Conservation (phyloP, 2,797 vertebrate genomes). For the Buceros bicornis region DNA sequence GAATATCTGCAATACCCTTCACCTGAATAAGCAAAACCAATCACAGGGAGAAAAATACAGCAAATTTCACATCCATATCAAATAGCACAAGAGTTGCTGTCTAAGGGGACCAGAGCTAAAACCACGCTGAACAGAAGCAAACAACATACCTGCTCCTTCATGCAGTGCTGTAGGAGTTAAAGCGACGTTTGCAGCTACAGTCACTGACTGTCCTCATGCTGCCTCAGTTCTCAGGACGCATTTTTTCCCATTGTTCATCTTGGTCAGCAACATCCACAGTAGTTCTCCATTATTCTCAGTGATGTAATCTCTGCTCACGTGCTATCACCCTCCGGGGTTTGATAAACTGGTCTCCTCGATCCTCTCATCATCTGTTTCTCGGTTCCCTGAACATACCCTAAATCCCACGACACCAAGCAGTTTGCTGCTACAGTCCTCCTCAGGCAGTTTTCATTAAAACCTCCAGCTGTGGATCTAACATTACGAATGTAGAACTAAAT, state of each 20-base stretch:
- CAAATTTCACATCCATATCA: background rate
- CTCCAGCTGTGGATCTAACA: background rate
- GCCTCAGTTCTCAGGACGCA: background rate
- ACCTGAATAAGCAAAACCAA: background rate
- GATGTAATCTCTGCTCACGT: background rate
- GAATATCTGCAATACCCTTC: background rate
- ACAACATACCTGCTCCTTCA: background rate
- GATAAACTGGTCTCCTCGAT: background rate
- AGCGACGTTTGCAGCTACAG: background rate
- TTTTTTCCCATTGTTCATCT: background rate
- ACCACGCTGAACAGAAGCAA: background rate
- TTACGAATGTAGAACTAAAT: background rate
- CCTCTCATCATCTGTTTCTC: background rate
- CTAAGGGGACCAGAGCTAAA: background rate
- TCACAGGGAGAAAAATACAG: accelerated
- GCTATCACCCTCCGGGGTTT: background rate
- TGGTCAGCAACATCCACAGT: background rate
- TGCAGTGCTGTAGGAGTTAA: background rate
- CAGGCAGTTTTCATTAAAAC: background rate
- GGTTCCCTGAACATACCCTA: background rate
- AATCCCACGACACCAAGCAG: background rate
- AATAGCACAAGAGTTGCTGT: background rate
- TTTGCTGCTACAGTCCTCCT: background rate
- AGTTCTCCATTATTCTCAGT: background rate
- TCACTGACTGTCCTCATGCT: background rate